phyloP scores from a whole-genome alignment of 2,888 invertebrate species.

The Luperina nickerlii region DNA sequence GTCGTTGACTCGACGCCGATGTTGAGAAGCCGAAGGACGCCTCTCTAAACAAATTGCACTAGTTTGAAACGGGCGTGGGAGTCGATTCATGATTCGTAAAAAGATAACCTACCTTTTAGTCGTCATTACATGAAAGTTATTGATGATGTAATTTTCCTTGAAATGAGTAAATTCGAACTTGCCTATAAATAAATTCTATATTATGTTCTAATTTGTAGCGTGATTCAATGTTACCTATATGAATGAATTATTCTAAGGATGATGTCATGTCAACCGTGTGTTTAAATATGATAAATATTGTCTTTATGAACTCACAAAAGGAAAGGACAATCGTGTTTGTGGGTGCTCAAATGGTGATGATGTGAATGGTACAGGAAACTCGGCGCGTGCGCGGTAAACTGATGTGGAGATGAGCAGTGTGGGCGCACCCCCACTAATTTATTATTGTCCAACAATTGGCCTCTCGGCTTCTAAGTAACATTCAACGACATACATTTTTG shows the following conservation, averaged over 20 bases:
- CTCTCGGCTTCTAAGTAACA: conserved; percentile 69
- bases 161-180: conserved; percentile 5
- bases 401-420: conserved; percentile 86
- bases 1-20: conserved; percentile 44
- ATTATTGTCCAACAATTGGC: conserved; percentile 81
- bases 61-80: conserved; percentile 51
- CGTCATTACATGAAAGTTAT: conserved; percentile 42
- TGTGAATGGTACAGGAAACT: conserved; percentile 86
- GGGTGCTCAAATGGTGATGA: conserved; percentile 79
- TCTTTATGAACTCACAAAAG: conserved; percentile 73
- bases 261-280: conserved; percentile 76
- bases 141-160: conserved; percentile 16
- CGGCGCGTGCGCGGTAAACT: conserved; percentile 86
- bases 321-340: conserved; percentile 77
- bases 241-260: conserved; percentile 63
- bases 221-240: conserved; percentile 40
- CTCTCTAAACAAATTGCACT: conserved; percentile 62
- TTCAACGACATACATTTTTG: conserved; percentile 57
- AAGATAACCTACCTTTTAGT: conserved; percentile 57
- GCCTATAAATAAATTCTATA: conserved; percentile 11
- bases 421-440: conserved; percentile 86
- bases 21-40: conserved; percentile 36
- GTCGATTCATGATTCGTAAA: conserved; percentile 64
- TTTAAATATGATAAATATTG: conserved; percentile 73
- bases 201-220: conserved; percentile 18